These are phyloP conservation scores for Scleropages formosus DNA, from an alignment of 2,797 vertebrate species.

Conservation along the genomic window DNA sequence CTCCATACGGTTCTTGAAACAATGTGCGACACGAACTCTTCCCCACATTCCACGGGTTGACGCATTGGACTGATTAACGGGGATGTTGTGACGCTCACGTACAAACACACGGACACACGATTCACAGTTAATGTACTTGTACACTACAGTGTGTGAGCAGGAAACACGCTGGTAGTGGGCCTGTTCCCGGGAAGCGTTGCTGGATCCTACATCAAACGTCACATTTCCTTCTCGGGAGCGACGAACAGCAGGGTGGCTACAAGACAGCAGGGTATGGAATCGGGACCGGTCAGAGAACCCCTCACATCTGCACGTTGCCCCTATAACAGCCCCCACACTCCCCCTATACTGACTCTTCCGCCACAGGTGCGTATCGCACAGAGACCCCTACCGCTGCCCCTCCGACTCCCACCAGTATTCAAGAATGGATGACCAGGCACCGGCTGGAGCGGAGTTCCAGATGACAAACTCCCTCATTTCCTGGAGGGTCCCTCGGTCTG, in stretches of 20 bases:
- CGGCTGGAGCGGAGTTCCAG: conserved; percentile 15
- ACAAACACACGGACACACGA: too few species aligned
- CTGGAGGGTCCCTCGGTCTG: conserved; percentile 8
- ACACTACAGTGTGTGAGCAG: not conserved
- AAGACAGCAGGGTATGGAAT: not conserved
- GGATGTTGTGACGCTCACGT: too few species aligned
- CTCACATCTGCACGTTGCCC: conserved; percentile 13
- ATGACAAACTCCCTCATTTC: conserved; percentile 32
- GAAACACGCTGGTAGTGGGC: not conserved
- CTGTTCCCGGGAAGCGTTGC: not conserved
- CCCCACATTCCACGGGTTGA: too few species aligned
- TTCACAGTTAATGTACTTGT: too few species aligned
- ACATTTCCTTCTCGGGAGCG: conserved; percentile 14
- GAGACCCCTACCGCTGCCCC: not conserved
- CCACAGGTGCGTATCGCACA: conserved; percentile 19
- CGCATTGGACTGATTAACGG: too few species aligned
- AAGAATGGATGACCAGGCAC: conserved; percentile 20
- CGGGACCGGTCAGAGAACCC: not conserved
- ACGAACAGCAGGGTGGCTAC: conserved; percentile 9
- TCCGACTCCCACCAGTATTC: conserved; percentile 1
- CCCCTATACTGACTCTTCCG: not conserved
- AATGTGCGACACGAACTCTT: too few species aligned
- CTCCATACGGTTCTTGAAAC: too few species aligned
- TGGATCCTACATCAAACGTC: not conserved
- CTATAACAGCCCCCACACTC: not conserved